Evolutionary conservation across 1,140 invertebrate species (phyloP).

Genomic region (Drosophila sp.): DNA sequence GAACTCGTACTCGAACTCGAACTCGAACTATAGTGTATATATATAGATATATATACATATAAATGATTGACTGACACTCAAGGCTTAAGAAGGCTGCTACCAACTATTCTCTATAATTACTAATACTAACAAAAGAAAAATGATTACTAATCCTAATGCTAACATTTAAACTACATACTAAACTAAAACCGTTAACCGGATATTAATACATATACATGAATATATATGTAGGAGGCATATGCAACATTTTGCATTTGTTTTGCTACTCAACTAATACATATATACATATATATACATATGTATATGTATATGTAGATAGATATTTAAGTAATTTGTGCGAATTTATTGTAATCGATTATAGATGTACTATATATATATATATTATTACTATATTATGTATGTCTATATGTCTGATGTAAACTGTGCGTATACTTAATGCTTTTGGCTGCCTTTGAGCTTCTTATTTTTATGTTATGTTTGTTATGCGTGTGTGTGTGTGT

Average conservation of each 20-base stretch:
- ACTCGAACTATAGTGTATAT: slow-evolving; percentile 21
- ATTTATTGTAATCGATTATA: slow-evolving; percentile 10
- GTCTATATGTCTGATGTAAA: no score
- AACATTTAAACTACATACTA: slow-evolving; percentile 33
- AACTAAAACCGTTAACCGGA: slow-evolving; percentile 31
- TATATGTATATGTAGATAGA: neutral
- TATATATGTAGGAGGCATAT: slow-evolving; percentile 18
- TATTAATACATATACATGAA: slow-evolving; percentile 49
- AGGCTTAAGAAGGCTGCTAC: slow-evolving; percentile 62
- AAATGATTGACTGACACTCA: slow-evolving; percentile 82
- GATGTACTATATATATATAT: slow-evolving; percentile 19
- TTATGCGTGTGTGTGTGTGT: neutral
- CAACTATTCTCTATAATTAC: slow-evolving; percentile 36
- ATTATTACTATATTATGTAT: neutral
- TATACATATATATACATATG: neutral
- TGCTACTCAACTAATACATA: neutral
- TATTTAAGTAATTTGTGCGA: slow-evolving; percentile 8
- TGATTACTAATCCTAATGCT: slow-evolving; percentile 2
- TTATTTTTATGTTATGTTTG: slow-evolving; percentile 50
- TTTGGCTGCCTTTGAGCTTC: slow-evolving; percentile 51
- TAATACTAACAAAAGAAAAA: slow-evolving; percentile 8
- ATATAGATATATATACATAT: slow-evolving; percentile 43
- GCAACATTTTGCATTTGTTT: slow-evolving; percentile 53
- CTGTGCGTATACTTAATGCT: slow-evolving; percentile 27
- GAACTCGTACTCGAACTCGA: neutral